These are phyloP conservation scores for Leucophenga varia DNA, from an alignment of 1,140 invertebrate genomes.

Conservation along the genomic window DNA sequence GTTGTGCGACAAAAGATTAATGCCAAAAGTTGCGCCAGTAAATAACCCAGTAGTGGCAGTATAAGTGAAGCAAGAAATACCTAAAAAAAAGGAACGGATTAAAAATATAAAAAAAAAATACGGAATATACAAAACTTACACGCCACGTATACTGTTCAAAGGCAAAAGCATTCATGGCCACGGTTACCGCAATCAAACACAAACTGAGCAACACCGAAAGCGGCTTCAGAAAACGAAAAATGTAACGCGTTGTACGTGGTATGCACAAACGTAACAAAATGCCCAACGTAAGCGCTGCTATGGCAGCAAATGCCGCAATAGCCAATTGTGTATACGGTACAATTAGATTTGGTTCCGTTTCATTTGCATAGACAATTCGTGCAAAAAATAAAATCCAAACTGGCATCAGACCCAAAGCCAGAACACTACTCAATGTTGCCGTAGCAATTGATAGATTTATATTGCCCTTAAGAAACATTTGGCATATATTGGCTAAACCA, in stretches of 20 bases:
- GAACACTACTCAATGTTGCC: conserved; percentile 30
- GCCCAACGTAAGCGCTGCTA: conserved; percentile 24
- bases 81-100: background rate
- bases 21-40: conserved; percentile 22
- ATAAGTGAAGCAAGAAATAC: conserved; percentile 26
- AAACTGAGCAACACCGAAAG: conserved; percentile 31
- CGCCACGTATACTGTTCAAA: conserved; percentile 28
- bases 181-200: conserved; percentile 27
- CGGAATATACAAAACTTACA: conserved; percentile 9
- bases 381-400: conserved; percentile 30
- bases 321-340: conserved; percentile 27
- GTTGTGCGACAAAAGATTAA: conserved; percentile 27
- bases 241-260: conserved; percentile 25
- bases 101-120: background rate
- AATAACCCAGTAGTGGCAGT: conserved; percentile 25
- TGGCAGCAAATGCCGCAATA: conserved; percentile 19
- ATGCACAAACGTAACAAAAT: conserved; percentile 23
- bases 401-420: conserved; percentile 29
- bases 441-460: conserved; percentile 34
- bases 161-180: conserved; percentile 30
- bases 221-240: conserved; percentile 36
- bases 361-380: conserved; percentile 19
- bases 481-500: conserved; percentile 33
- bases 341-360: conserved; percentile 7
- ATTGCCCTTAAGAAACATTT: conserved; percentile 34